Conservation (phyloP, 1,140 invertebrate genomes). For the Anastrepha obliqua region DNA sequence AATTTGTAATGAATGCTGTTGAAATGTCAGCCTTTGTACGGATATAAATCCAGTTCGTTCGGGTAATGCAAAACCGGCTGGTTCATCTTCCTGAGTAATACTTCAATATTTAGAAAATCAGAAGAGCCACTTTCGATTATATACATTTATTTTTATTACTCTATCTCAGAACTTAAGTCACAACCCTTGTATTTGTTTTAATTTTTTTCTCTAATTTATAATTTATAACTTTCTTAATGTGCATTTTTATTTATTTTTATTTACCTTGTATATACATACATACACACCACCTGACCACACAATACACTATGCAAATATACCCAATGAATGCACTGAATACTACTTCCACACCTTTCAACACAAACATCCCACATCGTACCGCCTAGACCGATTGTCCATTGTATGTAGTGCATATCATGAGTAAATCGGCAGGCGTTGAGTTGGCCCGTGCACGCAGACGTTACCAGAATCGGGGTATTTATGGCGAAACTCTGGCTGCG, state of each 20-base stretch:
- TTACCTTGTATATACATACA: conserved; percentile 24
- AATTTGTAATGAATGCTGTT: no score
- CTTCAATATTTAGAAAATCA: no score
- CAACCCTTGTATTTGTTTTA: not conserved
- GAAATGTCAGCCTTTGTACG: no score
- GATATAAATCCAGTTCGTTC: no score
- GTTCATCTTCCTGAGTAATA: no score
- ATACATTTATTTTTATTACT: no score
- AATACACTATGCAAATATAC: not conserved
- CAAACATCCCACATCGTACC: not conserved
- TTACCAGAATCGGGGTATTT: conserved; percentile 75
- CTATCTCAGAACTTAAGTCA: no score
- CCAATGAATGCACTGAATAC: not conserved
- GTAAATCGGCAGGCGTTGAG: conserved; percentile 81
- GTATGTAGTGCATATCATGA: conserved; percentile 87
- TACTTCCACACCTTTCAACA: not conserved
- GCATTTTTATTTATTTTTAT: conserved; percentile 19
- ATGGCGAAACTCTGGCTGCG: conserved; percentile 88
- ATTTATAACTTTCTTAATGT: conserved; percentile 26
- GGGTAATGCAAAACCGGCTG: no score
- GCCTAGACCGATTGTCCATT: conserved; percentile 74
- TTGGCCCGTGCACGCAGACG: conserved; percentile 77
- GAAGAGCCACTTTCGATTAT: no score
- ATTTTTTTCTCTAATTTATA: conserved; percentile 30
- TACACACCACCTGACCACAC: not conserved